A percentile compares a stretch with the other conserved stretches of the same genome.
Conservation (phyloP, 2,113 vertebrate genomes). For the Xenopus laevis region DNA sequence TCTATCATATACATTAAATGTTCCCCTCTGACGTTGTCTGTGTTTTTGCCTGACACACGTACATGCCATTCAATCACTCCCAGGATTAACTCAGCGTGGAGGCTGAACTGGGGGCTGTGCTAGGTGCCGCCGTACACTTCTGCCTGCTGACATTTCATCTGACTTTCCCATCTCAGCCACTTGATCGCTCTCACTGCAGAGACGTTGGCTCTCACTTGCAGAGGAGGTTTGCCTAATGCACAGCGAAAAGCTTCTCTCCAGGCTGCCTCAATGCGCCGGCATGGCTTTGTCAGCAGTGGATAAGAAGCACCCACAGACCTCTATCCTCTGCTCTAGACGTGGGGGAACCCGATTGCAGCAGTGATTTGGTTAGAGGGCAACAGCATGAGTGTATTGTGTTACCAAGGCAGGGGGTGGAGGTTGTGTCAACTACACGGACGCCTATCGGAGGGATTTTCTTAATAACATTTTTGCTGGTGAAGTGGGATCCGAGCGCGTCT, state of each 20-base stretch:
- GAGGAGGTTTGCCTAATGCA: conserved; percentile 52
- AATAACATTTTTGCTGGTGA: not conserved
- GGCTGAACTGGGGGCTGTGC: conserved; percentile 48
- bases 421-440: conserved; percentile 13
- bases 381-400: conserved; percentile 17
- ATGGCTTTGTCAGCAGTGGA: conserved; percentile 51
- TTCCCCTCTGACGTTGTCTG: not conserved
- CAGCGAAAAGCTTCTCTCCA: conserved; percentile 43
- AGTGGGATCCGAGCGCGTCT: conserved; percentile 16
- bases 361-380: not conserved
- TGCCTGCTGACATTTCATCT: conserved; percentile 56
- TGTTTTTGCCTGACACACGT: conserved; percentile 12
- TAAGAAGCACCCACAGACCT: conserved; percentile 37
- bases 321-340: not conserved
- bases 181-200: conserved; percentile 54
- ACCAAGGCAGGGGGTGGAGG: conserved; percentile 26
- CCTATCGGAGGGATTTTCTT: conserved; percentile 16
- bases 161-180: conserved; percentile 53
- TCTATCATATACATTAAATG: not conserved
- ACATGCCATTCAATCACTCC: conserved; percentile 48
- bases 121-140: conserved; percentile 46
- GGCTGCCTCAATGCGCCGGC: conserved; percentile 46
- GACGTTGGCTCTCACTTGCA: conserved; percentile 45
- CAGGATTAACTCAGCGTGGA: conserved; percentile 55
- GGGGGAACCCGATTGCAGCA: not conserved